phyloP scores from a whole-genome alignment of 2,888 invertebrate genomes.

The Polietes domitor region DNA sequence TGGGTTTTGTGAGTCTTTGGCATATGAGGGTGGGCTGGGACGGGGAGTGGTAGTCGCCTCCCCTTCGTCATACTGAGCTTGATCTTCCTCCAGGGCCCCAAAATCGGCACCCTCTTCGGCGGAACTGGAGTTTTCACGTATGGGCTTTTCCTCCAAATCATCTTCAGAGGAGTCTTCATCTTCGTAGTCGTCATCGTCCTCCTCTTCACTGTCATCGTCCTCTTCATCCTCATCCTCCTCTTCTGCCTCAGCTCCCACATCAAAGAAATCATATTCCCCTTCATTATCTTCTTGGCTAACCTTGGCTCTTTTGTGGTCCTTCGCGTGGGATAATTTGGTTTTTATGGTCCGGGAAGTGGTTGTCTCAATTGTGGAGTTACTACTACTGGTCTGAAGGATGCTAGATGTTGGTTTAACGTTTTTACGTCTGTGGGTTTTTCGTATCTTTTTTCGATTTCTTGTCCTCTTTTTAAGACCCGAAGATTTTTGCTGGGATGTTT shows the following conservation, averaged over 20 bases:
- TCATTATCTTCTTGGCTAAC: constrained; percentile 63
- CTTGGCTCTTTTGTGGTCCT: constrained; percentile 1
- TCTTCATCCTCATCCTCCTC: constrained; percentile 55
- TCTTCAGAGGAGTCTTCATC: constrained; percentile 57
- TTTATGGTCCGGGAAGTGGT: constrained; percentile 33
- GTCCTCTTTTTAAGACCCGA: not conserved
- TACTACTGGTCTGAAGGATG: no score
- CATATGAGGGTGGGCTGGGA: not conserved
- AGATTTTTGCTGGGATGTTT: not conserved
- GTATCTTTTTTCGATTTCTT: constrained; percentile 2
- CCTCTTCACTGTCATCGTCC: constrained; percentile 67
- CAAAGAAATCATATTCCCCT: constrained; percentile 66
- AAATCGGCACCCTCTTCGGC: constrained; percentile 73
- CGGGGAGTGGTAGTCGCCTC: not conserved
- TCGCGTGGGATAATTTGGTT: not conserved
- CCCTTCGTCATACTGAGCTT: not conserved
- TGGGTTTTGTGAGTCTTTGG: constrained; percentile 47
- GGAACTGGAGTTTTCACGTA: constrained; percentile 70
- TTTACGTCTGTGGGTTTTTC: constrained; percentile 12
- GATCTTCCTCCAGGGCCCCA: constrained; percentile 70
- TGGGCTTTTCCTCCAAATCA: constrained; percentile 63
- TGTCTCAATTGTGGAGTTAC: not conserved
- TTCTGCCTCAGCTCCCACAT: constrained; percentile 66
- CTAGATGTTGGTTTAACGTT: not conserved
- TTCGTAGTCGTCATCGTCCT: constrained; percentile 67